Percentiles rank a stretch among this genome's conserved stretches.
Evolutionary conservation across 2,113 vertebrate genomes (phyloP).

Genomic region (Hiodon alosoides): DNA sequence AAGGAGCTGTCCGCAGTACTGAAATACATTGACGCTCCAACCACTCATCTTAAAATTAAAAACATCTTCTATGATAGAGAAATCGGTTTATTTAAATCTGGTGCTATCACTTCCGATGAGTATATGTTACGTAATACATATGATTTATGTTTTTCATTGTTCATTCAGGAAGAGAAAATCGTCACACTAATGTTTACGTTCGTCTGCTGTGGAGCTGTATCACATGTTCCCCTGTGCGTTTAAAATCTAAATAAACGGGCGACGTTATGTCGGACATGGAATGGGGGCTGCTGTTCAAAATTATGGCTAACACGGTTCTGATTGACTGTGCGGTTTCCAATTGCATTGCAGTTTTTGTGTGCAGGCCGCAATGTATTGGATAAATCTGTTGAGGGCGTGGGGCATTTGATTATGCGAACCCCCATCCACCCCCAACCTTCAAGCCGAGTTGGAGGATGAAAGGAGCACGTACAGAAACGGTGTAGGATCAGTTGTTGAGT

Average conservation of each 20-base stretch:
- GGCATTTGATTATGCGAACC: conserved; percentile 12
- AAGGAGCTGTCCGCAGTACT: conserved; percentile 21
- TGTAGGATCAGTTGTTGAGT: neutral
- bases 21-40: neutral
- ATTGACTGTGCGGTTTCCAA: conserved; percentile 28
- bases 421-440: conserved; percentile 18
- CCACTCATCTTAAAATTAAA: neutral
- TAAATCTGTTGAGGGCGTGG: conserved; percentile 16
- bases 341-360: conserved; percentile 12
- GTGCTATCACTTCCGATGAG: too few relatives aligned
- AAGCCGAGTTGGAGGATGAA: conserved; percentile 17
- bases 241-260: conserved; percentile 7
- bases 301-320: conserved; percentile 10
- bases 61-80: neutral
- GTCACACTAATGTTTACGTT: neutral
- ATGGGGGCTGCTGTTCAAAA: neutral
- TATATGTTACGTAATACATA: too few relatives aligned
- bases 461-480: conserved; percentile 8
- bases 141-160: neutral
- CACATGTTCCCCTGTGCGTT: neutral
- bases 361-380: conserved; percentile 16
- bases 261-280: neutral
- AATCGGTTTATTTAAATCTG: neutral
- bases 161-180: neutral
- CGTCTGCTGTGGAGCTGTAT: neutral